Evolutionary conservation across 1,140 invertebrate species (phyloP), one percentile per base, ranked within the genome.

Genomic region (Drosophila setifemur): DNA sequence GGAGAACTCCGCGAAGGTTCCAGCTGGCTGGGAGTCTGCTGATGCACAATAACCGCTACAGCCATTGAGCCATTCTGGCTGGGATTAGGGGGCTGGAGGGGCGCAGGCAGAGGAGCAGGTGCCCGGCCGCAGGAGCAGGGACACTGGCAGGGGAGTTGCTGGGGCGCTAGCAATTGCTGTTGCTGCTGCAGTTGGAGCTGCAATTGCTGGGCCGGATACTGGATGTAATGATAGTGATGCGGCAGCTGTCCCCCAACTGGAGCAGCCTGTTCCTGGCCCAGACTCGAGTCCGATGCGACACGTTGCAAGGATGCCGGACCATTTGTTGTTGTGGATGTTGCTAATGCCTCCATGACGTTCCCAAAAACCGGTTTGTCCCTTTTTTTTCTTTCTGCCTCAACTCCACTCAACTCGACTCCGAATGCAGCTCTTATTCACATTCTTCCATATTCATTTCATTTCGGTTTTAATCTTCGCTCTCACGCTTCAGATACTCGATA

Each of bases 151-250:
- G 47, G 21, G 2, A 42, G 47, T 14, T 35, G 71, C 6, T 53
- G 64, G 9, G 26, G 44, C 31, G n/a, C 55, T 8, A 57, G 43
- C 14, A 49, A 48, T 5, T 60, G 71, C 3, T 52, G 60, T 12
- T 64, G 79, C 25, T 73, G 54, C 28, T 55, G 64, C 14, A 57
- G 55, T 16, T 77, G 75, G 14, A 52, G 58, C 21, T 61, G 55
- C 40, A 72, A 60, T 44, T 86, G 86, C 26, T 89, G 74, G 26
- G 73, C 71, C 72, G 86, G 88, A 83, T 90, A 89, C 43, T 90
- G 86, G 48, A 90, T 90, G 60, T 90, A 90, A 70, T 90, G 88
- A 66, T 90, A 90, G 42, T 90, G 88, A 63, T 90, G 88, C 6
- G 71, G 60, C 50, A 68, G 14, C 58, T 70, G 5, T 44, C 45